These are phyloP conservation scores for Microctenopoma steveboyesi DNA, from an alignment of 2,797 vertebrate genomes.

Conservation along the genomic window DNA sequence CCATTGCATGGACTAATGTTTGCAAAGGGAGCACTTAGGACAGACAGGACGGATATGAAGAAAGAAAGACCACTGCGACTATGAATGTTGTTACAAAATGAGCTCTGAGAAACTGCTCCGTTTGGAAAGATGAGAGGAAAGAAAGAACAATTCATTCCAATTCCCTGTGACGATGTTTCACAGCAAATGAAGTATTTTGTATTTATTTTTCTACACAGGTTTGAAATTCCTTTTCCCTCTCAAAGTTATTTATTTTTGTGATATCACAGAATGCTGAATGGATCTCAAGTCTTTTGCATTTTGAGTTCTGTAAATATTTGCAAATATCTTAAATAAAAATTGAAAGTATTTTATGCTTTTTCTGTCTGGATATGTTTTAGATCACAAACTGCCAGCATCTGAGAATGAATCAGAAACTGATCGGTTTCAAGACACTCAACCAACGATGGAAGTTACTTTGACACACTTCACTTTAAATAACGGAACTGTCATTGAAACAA, in stretches of 20 bases:
- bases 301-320: slow-evolving; percentile 96
- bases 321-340: slow-evolving; percentile 93
- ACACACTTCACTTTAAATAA: slow-evolving; percentile 24
- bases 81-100: slow-evolving; percentile 89
- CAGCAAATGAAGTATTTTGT: slow-evolving; percentile 73
- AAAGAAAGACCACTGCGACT: slow-evolving; percentile 86
- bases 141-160: slow-evolving; percentile 75
- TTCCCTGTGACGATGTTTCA: slow-evolving; percentile 67
- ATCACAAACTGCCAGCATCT: not conserved
- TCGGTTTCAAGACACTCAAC: not conserved
- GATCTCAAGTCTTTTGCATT: slow-evolving; percentile 93
- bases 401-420: not conserved
- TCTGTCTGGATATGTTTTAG: slow-evolving; percentile 38
- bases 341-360: slow-evolving; percentile 53
- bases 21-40: slow-evolving; percentile 90
- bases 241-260: slow-evolving; percentile 98
- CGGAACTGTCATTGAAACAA: slow-evolving; percentile 31
- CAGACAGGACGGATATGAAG: slow-evolving; percentile 82
- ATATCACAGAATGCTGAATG: slow-evolving; percentile 91
- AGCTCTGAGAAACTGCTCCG: slow-evolving; percentile 60
- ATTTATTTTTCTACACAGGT: slow-evolving; percentile 88
- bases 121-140: slow-evolving; percentile 55
- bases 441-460: slow-evolving; percentile 4
- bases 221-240: slow-evolving; percentile 60
- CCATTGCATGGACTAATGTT: slow-evolving; percentile 66